Base-by-base conservation (phyloP, 2,888 invertebrate species). In the Lepetodrilus schrolli region DNA sequence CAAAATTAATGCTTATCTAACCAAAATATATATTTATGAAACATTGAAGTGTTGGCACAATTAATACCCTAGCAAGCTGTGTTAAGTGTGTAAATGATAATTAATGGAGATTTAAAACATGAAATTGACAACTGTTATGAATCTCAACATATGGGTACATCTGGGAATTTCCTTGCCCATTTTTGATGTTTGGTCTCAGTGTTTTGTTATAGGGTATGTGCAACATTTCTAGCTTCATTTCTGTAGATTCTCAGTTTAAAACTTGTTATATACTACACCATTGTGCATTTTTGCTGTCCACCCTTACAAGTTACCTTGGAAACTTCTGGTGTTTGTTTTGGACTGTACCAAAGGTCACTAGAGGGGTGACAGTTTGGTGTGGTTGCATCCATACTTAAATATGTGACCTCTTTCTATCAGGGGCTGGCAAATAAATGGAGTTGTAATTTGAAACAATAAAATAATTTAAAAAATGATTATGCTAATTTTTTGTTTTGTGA, bases 361-460 rank as follows among this genome's bases (percentile, higher is more conserved):
- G 30, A 58, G 58, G 58, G 50, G 50, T 23, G 58, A 58, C 58
- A 58, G 58, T 26, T 58, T 30, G 17, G 58, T n/a, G n/a, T n/a
- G n/a, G n/a, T n/a, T n/a, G n/a, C n/a, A n/a, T 58, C 26, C 26
- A 26, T 51, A 51, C 21, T 21, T 51, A 51, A 58, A 58, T 20
- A 58, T 34, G 34, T 43, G 43, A 43, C 43, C 43, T 43, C 48
- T 48, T 26, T 58, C 58, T 34, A 30, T 58, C 58, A 58, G 58
- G 58, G 58, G 58, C 58, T 58, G 58, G 58, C 26, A 58, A 34
- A 48, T 8, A 21, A 10, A 13, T 58, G 30, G 30, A 58, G 58
- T 58, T 58, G 58, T 58, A 58, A 34, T 58, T 58, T 58, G 58
- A 58, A 58, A 58, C 26, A 58, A 58, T 58, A 58, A 58, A 58